Conservation (phyloP, 2,113 vertebrate genomes). For the Anhinga anhinga region DNA sequence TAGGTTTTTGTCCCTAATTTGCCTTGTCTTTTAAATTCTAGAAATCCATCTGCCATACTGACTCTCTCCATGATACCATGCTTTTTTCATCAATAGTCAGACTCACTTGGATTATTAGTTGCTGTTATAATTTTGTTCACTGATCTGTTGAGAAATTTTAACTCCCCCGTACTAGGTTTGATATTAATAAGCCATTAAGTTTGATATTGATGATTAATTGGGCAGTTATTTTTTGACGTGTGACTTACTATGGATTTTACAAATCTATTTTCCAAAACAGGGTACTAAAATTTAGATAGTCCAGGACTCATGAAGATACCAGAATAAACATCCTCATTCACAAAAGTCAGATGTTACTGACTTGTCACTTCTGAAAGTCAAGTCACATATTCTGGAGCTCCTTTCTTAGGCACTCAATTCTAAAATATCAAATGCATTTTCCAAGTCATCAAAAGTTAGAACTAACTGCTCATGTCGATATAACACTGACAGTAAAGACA, state of each 20-base stretch:
- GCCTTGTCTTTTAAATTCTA: not conserved
- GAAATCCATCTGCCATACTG: not conserved
- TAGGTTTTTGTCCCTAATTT: not conserved
- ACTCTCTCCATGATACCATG: not conserved
- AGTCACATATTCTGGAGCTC: not conserved
- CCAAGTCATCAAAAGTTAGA: not conserved
- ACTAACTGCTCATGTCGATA: not conserved
- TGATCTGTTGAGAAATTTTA: not conserved
- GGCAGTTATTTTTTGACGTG: not conserved
- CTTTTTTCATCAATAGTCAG: not conserved
- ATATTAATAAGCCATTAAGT: not conserved
- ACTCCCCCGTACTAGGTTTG: not conserved
- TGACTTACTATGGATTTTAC: not conserved
- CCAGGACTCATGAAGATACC: not conserved
- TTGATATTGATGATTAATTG: not conserved
- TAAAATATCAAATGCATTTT: not conserved
- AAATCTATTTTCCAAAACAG: not conserved
- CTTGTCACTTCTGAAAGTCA: not conserved
- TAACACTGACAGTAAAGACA: not conserved
- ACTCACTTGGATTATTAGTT: not conserved
- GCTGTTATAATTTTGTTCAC: not conserved
- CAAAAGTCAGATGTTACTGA: not conserved
- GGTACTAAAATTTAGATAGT: not conserved
- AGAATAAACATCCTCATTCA: not conserved
- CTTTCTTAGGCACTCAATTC: not conserved